phyloP scores from a whole-genome alignment of 2,797 vertebrate species.

The Limosa lapponica region DNA sequence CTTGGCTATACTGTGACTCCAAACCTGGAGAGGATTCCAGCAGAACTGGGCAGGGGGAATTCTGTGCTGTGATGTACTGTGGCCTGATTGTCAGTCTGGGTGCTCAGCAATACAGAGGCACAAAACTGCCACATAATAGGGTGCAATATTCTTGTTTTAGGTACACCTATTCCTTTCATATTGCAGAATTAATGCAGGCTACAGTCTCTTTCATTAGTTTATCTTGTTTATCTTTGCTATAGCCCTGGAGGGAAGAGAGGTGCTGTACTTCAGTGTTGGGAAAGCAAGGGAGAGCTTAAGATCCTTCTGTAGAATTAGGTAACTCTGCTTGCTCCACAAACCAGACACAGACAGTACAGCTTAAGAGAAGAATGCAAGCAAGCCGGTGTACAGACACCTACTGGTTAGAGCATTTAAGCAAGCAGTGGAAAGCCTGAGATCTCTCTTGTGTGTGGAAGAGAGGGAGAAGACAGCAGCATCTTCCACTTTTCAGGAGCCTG shows the following conservation, averaged over 20 bases:
- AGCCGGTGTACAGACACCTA: not conserved
- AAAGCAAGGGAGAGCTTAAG: not conserved
- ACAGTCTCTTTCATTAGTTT: not conserved
- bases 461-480: not conserved
- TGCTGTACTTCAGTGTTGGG: not conserved
- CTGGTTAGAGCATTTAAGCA: not conserved
- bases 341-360: not conserved
- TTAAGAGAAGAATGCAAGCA: conserved; percentile 20
- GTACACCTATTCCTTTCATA: rapidly evolving
- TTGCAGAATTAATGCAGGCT: not conserved
- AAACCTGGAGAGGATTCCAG: not conserved
- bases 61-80: not conserved
- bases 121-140: not conserved
- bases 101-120: not conserved
- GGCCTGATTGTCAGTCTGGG: not conserved
- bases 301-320: not conserved
- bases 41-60: not conserved
- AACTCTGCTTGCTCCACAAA: not conserved
- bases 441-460: not conserved
- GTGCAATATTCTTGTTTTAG: not conserved
- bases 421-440: not conserved
- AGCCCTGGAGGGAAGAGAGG: not conserved
- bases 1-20: not conserved
- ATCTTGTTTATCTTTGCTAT: not conserved
- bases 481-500: not conserved